Evolutionary conservation across 2,113 vertebrate genomes (phyloP), one percentile per base, ranked within the genome.

Genomic region (Nesogale talazaci): DNA sequence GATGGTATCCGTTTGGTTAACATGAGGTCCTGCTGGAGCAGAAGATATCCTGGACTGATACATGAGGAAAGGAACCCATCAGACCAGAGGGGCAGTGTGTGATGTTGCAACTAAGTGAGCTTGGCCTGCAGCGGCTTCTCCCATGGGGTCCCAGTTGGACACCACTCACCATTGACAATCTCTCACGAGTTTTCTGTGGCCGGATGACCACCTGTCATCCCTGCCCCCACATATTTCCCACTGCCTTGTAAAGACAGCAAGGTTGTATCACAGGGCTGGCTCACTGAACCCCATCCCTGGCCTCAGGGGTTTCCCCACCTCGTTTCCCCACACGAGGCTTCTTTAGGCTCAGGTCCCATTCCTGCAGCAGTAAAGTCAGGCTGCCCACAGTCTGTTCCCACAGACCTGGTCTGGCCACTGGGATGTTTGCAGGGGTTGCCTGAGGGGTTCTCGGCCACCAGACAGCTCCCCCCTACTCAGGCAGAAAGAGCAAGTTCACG

Each of bases 361-460:
- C 4, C 27, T 79, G 14, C 0, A 0, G 29, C 6, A 7, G 57
- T 67, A 34, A n/a, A 36, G 40, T 40, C 69, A 38, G 42, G n/a
- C 63, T 70, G 6, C 23, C 7, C 15, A 12, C 57, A 52, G 2
- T 3, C 22, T 61, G 0, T 29, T 17, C n/a, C n/a, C 17, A 11
- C 31, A 2, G 3, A 11, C 34, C 1, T 52, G 46, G 5, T 4
- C 8, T 16, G 36, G n/a, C 15, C 23, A 27, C 1, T 2, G 17
- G 40, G 20, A n/a, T 3, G 9, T 14, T 17, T 25, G 16, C 5
- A 16, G 52, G 23, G 7, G 14, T 6, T 83, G 25, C 57, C 75
- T 4, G 11, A 25, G 36, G 31, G 22, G 4, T 38, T 22, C n/a
- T 31, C 2, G n/a, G 56, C 69, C 69, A 6, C 7, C 2, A 1